Base-by-base conservation (phyloP, 2,888 invertebrate species). In the Eristalinus sepulchralis region DNA sequence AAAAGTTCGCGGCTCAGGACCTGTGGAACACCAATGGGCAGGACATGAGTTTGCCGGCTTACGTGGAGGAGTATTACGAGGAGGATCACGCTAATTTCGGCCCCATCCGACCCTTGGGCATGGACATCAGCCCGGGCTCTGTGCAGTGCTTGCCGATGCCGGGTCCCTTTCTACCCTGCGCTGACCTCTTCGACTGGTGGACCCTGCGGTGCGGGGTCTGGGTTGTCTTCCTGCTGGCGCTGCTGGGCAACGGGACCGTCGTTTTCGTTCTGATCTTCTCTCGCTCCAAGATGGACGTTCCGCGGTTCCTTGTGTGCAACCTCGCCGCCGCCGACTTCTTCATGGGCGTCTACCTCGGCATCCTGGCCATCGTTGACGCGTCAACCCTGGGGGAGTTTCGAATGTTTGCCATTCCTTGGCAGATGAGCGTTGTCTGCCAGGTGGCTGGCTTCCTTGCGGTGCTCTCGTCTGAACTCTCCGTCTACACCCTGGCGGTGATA, bases 141-240 rank as follows among this genome's bases (percentile, higher is more conserved):
- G 90, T 93, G 24, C 96, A 96, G 89, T 98, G 98, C 91, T 93
- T 97, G 89, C 98, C 98, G 10, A 94, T 96, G 90, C 98, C 98
- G 2, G 97, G 97, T 31, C 98, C 98, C 2, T 98, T 98, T 93
- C 94, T 98, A 90, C 98, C 98, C 4, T 99, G 98, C 92, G 96
- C 97, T 91, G 98, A 98, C 92, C 94, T 98, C 75, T 98, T 99
- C 92, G 98, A 98, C 91, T 98, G 98, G 98, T 98, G 98, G 98
- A 98, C 98, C 4, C 93, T 98, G 89, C 95, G 98, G 57, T 98
- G 98, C 92, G 98, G 98, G 22, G 98, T 99, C 68, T 99, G 99
- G 99, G 96, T 98, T 17, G 98, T 99, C 60, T 99, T 99, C 93
- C 95, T 99, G 78, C 94, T 98, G 89, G 98, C 99, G 55, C 95